Conservation (phyloP, 2,113 vertebrate species). For the Etia nguti region DNA sequence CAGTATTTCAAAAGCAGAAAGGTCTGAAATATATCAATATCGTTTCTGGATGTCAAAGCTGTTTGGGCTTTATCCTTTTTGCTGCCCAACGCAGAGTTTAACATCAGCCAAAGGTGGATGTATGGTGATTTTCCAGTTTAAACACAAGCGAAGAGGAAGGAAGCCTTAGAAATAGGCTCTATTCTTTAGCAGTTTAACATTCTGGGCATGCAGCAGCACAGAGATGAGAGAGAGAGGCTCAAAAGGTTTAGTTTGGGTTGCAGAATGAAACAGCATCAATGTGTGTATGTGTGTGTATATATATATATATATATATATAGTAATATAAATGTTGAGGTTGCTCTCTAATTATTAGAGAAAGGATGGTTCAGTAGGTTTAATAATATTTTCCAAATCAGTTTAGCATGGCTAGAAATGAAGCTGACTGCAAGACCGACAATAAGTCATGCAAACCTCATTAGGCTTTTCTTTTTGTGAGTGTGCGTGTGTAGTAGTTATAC, state of each 20-base stretch:
- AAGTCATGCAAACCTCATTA: constrained; percentile 69
- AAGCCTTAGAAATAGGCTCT: constrained; percentile 37
- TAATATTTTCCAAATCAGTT: constrained; percentile 71
- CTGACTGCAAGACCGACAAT: constrained; percentile 63
- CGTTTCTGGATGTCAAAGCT: background rate
- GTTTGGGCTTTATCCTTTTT: constrained; percentile 16
- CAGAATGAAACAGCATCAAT: constrained; percentile 43
- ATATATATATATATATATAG: background rate
- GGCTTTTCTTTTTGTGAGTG: constrained; percentile 46
- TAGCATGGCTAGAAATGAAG: constrained; percentile 63
- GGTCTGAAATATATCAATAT: background rate
- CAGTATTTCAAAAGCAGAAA: background rate
- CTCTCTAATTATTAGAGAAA: constrained; percentile 60
- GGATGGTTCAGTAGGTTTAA: constrained; percentile 63
- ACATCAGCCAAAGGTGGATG: constrained; percentile 43
- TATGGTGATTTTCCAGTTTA: constrained; percentile 53
- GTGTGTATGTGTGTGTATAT: background rate
- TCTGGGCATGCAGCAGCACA: constrained; percentile 44
- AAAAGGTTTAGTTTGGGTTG: constrained; percentile 60
- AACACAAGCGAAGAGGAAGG: constrained; percentile 31
- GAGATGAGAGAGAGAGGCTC: constrained; percentile 43
- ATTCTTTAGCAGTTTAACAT: constrained; percentile 61
- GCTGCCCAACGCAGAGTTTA: constrained; percentile 19
- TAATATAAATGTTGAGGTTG: constrained; percentile 57
- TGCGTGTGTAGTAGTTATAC: constrained; percentile 50